These are phyloP conservation scores for Apamea monoglypha DNA, from an alignment of 2,888 invertebrate genomes.

Conservation along the genomic window DNA sequence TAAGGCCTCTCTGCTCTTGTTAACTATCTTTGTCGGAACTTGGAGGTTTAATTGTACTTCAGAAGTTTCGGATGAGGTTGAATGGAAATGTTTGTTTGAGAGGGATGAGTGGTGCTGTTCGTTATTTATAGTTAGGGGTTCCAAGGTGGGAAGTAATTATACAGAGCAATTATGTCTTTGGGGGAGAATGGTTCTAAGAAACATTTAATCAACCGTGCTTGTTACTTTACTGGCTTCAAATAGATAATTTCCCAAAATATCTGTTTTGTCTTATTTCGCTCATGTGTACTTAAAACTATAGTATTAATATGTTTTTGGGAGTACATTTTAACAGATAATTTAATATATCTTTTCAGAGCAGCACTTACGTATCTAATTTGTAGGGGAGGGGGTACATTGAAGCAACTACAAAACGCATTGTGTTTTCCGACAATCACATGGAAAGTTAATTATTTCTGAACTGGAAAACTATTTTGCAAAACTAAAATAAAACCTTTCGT, in stretches of 20 bases:
- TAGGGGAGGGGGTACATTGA: not conserved
- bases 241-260: not conserved
- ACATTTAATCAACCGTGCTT: not conserved
- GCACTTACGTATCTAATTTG: not conserved
- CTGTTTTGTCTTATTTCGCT: not conserved
- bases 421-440: not conserved
- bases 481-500: not conserved
- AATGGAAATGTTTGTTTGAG: conserved; percentile 39
- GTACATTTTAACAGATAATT: not conserved
- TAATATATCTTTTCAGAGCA: not conserved
- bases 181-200: not conserved
- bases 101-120: conserved; percentile 26
- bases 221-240: not conserved
- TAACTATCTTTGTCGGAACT: conserved; percentile 65
- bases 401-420: not conserved
- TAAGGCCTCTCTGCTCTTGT: conserved; percentile 72
- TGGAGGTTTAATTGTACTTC: conserved; percentile 62
- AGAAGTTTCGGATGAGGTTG: conserved; percentile 45
- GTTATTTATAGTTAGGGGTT: conserved; percentile 48
- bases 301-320: not conserved
- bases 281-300: not conserved
- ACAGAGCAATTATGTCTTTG: conserved; percentile 29
- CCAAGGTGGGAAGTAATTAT: conserved; percentile 43
- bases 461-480: not conserved
- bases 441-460: fast-evolving